These are phyloP conservation scores for Chymomyza caudatula DNA, from an alignment of 2,888 invertebrate species.

Conservation along the genomic window DNA sequence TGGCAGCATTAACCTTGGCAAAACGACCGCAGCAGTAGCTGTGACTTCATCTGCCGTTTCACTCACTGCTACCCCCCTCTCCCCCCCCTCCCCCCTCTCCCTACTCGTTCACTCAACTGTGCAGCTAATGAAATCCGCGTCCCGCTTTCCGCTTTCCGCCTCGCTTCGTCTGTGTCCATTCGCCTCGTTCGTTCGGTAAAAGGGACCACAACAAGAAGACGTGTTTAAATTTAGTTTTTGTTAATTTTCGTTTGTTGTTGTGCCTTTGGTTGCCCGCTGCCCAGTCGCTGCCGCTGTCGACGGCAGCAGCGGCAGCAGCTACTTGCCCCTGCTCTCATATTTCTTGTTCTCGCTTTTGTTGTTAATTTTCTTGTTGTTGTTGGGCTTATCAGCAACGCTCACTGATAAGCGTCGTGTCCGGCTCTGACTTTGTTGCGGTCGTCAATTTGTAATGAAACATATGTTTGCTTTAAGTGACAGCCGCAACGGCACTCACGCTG, in stretches of 20 bases:
- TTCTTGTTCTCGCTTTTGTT: not conserved
- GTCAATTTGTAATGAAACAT: constrained; percentile 67
- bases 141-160: constrained; percentile 10
- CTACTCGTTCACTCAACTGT: constrained; percentile 15
- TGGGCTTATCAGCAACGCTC: not conserved
- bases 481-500: constrained; percentile 48
- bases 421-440: constrained; percentile 38
- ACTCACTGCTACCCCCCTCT: constrained; percentile 21
- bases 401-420: constrained; percentile 51
- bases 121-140: constrained; percentile 58
- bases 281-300: constrained; percentile 32
- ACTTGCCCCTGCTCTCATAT: not conserved
- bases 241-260: constrained; percentile 63
- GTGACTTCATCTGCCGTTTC: not conserved
- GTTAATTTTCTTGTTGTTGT: not conserved
- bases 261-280: constrained; percentile 1
- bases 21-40: constrained; percentile 40
- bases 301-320: constrained; percentile 30
- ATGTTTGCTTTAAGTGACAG: constrained; percentile 66
- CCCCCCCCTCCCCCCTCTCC: constrained; percentile 20
- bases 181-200: not conserved
- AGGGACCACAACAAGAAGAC: constrained; percentile 51
- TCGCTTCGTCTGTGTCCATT: constrained; percentile 13
- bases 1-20: constrained; percentile 49
- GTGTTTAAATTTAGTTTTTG: constrained; percentile 67